Evolutionary conservation across 2,888 invertebrate genomes (phyloP).

Genomic region (Noctua pronuba): DNA sequence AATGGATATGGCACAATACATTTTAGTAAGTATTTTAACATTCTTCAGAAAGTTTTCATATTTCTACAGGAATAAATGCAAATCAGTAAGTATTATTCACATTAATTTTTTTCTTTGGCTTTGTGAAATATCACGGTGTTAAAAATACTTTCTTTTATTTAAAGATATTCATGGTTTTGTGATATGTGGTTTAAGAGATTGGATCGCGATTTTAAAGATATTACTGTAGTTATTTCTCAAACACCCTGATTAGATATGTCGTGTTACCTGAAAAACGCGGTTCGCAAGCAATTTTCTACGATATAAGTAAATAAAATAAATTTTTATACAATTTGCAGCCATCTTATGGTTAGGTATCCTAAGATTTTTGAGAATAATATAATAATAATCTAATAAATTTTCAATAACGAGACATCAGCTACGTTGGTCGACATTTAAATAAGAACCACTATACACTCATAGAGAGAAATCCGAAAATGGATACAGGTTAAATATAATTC

Average conservation of each 20-base stretch:
- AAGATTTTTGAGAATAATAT: constrained; percentile 87
- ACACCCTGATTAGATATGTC: constrained; percentile 88
- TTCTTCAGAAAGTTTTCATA: constrained; percentile 68
- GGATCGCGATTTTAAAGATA: constrained; percentile 72
- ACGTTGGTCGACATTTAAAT: constrained; percentile 90
- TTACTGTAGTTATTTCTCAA: constrained; percentile 71
- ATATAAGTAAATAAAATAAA: constrained; percentile 88
- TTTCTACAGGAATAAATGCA: constrained; percentile 84
- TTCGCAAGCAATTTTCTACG: constrained; percentile 86
- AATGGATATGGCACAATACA: constrained; percentile 70
- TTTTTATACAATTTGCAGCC: constrained; percentile 89
- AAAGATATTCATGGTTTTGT: constrained; percentile 80
- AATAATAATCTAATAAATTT: constrained; percentile 90
- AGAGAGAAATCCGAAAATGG: constrained; percentile 90
- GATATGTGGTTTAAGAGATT: constrained; percentile 83
- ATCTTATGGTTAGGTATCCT: constrained; percentile 89
- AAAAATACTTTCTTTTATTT: constrained; percentile 81
- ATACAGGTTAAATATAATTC: constrained; percentile 90
- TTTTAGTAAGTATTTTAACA: constrained; percentile 63
- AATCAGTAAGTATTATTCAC: constrained; percentile 78
- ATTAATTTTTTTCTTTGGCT: constrained; percentile 87
- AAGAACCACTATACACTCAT: constrained; percentile 90
- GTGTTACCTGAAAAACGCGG: constrained; percentile 80
- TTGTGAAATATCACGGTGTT: constrained; percentile 89
- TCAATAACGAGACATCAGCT: constrained; percentile 89